Base-by-base conservation (phyloP, 2,888 invertebrate genomes). In the Diarsia rubi region DNA sequence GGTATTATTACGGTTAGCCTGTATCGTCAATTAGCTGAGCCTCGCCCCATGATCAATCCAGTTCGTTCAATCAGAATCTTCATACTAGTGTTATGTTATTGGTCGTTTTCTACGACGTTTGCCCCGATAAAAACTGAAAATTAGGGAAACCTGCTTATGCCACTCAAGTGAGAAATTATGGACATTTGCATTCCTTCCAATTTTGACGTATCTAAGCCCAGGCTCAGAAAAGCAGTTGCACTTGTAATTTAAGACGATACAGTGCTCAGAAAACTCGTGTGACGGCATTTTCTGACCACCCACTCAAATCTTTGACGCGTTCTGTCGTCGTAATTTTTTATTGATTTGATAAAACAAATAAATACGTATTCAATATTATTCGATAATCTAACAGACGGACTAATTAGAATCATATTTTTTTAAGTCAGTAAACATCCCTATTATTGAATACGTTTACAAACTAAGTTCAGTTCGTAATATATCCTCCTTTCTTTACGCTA, bases 401-500 rank as follows among this genome's bases (percentile, higher is more conserved):
- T n/a, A n/a, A n/a, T n/a, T n/a, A n/a, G n/a, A n/a, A n/a, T n/a
- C n/a, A n/a, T n/a, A n/a, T n/a, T n/a, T n/a, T n/a, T n/a, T n/a
- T n/a, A n/a, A n/a, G n/a, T n/a, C n/a, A n/a, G n/a, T n/a, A n/a
- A n/a, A n/a, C n/a, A n/a, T n/a, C n/a, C n/a, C n/a, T n/a, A n/a
- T n/a, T n/a, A n/a, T n/a, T n/a, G n/a, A n/a, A n/a, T n/a, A n/a
- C 37, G 12, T 60, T 27, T n/a, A 37, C 37, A 37, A 37, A 6
- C 14, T 21, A 37, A 60, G 60, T 66, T 27, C 1, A 42, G n/a
- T 54, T 75, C 27, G 31, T 6, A n/a, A n/a, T n/a, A n/a, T n/a
- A 4, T 57, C 24, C 4, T 45, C 3, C 1, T 2, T 21, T 24
- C 3, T 8, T 52, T 81, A 87, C 87, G 21, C 24, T 21, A 67